These are phyloP conservation scores for Tragulus kanchil DNA, from an alignment of 2,113 vertebrate species.

Conservation along the genomic window DNA sequence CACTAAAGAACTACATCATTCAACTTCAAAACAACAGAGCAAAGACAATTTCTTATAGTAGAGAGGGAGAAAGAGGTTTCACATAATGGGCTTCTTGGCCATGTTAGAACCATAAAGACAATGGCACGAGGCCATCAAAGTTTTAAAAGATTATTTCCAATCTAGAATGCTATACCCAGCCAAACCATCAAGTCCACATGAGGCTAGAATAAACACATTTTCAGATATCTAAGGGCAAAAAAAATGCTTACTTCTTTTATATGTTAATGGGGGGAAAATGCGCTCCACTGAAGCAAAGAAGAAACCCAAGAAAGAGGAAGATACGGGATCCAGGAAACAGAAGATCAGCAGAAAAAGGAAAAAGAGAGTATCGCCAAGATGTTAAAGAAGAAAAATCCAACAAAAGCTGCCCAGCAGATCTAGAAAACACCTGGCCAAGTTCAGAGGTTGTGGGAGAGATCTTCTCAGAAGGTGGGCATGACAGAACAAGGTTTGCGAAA, in stretches of 20 bases:
- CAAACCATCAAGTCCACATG: neutral
- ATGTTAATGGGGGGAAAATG: neutral
- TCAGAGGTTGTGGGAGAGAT: neutral
- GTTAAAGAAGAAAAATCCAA: neutral
- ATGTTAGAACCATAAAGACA: neutral
- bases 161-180: slow-evolving; percentile 30
- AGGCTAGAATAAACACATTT: slow-evolving; percentile 28
- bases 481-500: neutral
- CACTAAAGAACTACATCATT: neutral
- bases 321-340: neutral
- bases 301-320: neutral
- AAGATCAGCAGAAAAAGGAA: neutral
- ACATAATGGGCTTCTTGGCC: neutral
- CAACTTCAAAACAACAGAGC: neutral
- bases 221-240: neutral
- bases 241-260: neutral
- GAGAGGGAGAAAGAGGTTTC: neutral
- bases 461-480: neutral
- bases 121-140: neutral
- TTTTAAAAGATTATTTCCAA: neutral
- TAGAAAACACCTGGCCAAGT: neutral
- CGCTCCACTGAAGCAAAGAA: neutral
- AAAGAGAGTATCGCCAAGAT: neutral
- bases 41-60: neutral
- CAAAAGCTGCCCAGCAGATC: neutral